These are phyloP conservation scores for Pachyseris speciosa DNA, from an alignment of 64 coral and sea anemone genomes.

Conservation along the genomic window DNA sequence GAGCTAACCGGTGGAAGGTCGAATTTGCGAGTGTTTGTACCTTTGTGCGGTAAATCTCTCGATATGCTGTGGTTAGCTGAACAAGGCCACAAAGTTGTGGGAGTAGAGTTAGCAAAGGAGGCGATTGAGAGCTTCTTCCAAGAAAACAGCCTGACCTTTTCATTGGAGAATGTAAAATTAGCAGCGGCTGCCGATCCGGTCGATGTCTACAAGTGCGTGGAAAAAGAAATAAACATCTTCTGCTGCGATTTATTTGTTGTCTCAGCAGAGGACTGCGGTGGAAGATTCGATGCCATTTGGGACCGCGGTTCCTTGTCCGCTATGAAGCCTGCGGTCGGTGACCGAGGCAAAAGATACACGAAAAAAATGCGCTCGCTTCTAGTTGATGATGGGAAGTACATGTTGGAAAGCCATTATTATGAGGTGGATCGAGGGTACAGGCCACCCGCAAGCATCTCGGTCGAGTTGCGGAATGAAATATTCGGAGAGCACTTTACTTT, in stretches of 20 bases:
- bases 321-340: not conserved
- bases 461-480: not conserved
- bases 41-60: slow-evolving; percentile 51
- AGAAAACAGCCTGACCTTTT: slow-evolving; percentile 52
- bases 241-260: slow-evolving; percentile 13
- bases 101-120: slow-evolving; percentile 48
- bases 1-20: slow-evolving; percentile 45
- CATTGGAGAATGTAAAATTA: slow-evolving; percentile 5
- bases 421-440: slow-evolving; percentile 24
- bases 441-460: slow-evolving; percentile 17
- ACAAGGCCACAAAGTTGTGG: slow-evolving; percentile 60
- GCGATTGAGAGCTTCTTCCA: slow-evolving; percentile 35
- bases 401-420: slow-evolving; percentile 53
- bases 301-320: slow-evolving; percentile 57
- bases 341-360: slow-evolving; percentile 49
- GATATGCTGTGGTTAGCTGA: slow-evolving; percentile 72
- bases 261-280: not conserved
- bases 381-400: not conserved
- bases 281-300: slow-evolving; percentile 59
- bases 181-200: not conserved
- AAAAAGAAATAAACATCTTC: slow-evolving; percentile 1
- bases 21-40: slow-evolving; percentile 42
- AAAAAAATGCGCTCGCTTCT: slow-evolving; percentile 40
- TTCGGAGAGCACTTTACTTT: slow-evolving; percentile 40
- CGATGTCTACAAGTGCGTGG: slow-evolving; percentile 18